phyloP scores from a whole-genome alignment of 2,797 vertebrate species.

The Sciurus carolinensis region DNA sequence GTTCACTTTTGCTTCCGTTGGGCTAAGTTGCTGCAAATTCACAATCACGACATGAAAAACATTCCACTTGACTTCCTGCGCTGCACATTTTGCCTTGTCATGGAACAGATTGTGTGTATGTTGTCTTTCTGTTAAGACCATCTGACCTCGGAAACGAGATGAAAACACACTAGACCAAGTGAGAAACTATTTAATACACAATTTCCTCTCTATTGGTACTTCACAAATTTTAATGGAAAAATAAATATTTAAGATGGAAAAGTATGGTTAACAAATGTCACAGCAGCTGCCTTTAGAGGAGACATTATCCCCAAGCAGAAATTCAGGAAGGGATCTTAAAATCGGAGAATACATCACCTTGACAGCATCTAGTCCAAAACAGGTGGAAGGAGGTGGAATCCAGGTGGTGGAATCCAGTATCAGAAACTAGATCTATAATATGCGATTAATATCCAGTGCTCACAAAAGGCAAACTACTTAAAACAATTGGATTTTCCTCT shows the following conservation, averaged over 20 bases:
- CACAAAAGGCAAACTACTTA: neutral
- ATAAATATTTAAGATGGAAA: conserved; percentile 92
- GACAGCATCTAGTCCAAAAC: neutral
- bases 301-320: conserved; percentile 87
- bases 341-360: conserved; percentile 56
- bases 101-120: conserved; percentile 91
- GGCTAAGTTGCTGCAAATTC: conserved; percentile 86
- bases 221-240: conserved; percentile 92
- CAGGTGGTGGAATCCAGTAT: neutral
- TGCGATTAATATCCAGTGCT: neutral
- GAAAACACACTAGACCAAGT: conserved; percentile 92
- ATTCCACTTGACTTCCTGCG: conserved; percentile 89
- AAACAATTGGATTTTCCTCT: neutral
- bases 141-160: conserved; percentile 91
- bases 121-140: conserved; percentile 92
- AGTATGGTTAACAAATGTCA: conserved; percentile 91
- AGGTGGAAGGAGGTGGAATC: neutral
- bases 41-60: conserved; percentile 86
- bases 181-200: conserved; percentile 91
- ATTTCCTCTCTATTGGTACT: conserved; percentile 89
- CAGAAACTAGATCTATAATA: neutral
- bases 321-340: conserved; percentile 86
- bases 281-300: conserved; percentile 90
- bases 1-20: conserved; percentile 79
- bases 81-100: conserved; percentile 90